A percentile compares a stretch with the other conserved stretches of the same genome.
Conservation (phyloP, 53 echinoderm and acorn worm species). For the Echinarachnius parma region DNA sequence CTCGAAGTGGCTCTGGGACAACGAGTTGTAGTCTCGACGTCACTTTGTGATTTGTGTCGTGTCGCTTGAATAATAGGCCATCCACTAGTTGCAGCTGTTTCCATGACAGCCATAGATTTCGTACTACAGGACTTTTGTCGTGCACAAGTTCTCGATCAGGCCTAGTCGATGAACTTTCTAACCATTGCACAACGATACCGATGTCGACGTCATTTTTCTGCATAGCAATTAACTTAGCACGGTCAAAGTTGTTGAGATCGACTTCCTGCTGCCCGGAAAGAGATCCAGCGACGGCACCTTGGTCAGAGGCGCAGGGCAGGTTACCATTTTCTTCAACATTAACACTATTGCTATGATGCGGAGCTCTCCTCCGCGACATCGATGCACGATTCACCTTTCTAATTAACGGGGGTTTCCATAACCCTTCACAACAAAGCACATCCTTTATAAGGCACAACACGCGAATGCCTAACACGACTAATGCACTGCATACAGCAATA, state of each 20-base stretch:
- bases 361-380: conserved; percentile 6
- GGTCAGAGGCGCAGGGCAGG: conserved; percentile 38
- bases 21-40: conserved; percentile 31
- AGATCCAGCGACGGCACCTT: conserved; percentile 22
- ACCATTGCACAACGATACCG: conserved; percentile 33
- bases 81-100: conserved; percentile 29
- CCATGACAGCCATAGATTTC: conserved; percentile 63
- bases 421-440: too few species aligned
- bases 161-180: conserved; percentile 24
- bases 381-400: conserved; percentile 23
- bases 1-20: conserved; percentile 38
- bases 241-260: neutral
- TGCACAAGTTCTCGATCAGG: conserved; percentile 39
- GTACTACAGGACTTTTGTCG: conserved; percentile 46
- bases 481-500: too few species aligned
- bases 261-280: conserved; percentile 22
- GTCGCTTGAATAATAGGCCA: conserved; percentile 51
- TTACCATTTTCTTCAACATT: conserved; percentile 6
- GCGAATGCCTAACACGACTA: too few species aligned
- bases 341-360: neutral
- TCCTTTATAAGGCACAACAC: too few species aligned
- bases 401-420: too few species aligned
- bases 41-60: conserved; percentile 7
- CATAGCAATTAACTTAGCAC: conserved; percentile 9
- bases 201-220: conserved; percentile 36